Base-by-base conservation (phyloP, 1,140 invertebrate species). In the Cyrtorhinus lividipennis region DNA sequence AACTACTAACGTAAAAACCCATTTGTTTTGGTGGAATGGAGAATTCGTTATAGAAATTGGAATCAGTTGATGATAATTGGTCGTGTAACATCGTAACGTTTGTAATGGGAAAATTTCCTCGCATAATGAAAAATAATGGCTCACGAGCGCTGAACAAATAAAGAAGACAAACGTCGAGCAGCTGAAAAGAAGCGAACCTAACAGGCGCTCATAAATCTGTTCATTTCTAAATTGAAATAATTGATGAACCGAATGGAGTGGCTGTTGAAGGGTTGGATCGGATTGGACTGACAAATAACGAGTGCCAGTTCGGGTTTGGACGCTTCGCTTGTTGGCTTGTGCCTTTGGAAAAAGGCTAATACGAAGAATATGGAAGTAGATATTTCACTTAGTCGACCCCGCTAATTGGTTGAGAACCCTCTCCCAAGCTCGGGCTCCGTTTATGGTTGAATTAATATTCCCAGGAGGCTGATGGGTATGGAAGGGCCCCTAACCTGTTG, bases 381-480 rank as follows among this genome's bases (percentile, higher is more conserved):
- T 59, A 59, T 59, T 59, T 59, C 58, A 59, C 58, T 59, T 59
- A 59, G 58, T n/a, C 58, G 58, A 59, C 58, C 56, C 27, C 58
- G n/a, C 58, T 59, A 59, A 59, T 59, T 59, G 58, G 58, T 24
- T 59, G 58, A 59, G 58, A 59, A 59, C 58, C 25, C 24, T 30
- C 58, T 2, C 13, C n/a, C n/a, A n/a, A n/a, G n/a, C n/a, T n/a
- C n/a, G n/a, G n/a, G n/a, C n/a, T n/a, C 24, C 58, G 58, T 59
- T 59, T 59, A 59, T 59, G 58, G 58, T 30, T 30, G 58, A 30
- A 59, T 59, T 59, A 59, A 59, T 59, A 59, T 59, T 59, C 58
- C 27, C 27, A 27, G 58, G 27, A 30, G 58, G 18, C n/a, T n/a
- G n/a, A n/a, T n/a, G n/a, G n/a, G n/a, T n/a, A n/a, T n/a, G 15